A percentile compares a stretch with the other conserved stretches of the same genome.
Conservation (phyloP, 2,113 vertebrate species). For the Columba janthina region DNA sequence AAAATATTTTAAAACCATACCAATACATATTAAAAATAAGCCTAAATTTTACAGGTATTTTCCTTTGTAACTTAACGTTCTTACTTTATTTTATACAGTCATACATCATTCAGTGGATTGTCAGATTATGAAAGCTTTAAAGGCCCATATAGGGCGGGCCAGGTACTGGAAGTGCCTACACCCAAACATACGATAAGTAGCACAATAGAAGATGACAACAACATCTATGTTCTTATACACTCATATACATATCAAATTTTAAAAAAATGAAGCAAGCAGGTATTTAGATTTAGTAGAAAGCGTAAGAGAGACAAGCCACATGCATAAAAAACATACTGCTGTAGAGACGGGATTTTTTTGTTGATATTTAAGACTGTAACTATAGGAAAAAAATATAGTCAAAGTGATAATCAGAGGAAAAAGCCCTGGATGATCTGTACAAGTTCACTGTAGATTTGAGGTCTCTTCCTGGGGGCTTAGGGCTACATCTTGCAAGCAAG, state of each 20-base stretch:
- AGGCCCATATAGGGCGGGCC: neutral
- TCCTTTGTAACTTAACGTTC: neutral
- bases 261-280: neutral
- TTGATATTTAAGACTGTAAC: neutral
- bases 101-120: neutral
- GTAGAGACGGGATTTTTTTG: neutral
- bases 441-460: neutral
- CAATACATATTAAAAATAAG: neutral
- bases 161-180: neutral
- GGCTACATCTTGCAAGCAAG: neutral
- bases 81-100: neutral
- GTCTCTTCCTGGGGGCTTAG: neutral
- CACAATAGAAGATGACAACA: neutral
- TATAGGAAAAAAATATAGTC: neutral
- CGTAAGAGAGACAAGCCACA: neutral
- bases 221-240: neutral
- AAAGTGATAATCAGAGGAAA: neutral
- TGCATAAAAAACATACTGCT: neutral
- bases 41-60: neutral
- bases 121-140: neutral
- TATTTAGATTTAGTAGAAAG: neutral
- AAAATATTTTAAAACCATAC: neutral
- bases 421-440: neutral
- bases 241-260: neutral
- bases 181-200: neutral